phyloP scores from a whole-genome alignment of 2,888 invertebrate species.

The Deladenus siricidicola region DNA sequence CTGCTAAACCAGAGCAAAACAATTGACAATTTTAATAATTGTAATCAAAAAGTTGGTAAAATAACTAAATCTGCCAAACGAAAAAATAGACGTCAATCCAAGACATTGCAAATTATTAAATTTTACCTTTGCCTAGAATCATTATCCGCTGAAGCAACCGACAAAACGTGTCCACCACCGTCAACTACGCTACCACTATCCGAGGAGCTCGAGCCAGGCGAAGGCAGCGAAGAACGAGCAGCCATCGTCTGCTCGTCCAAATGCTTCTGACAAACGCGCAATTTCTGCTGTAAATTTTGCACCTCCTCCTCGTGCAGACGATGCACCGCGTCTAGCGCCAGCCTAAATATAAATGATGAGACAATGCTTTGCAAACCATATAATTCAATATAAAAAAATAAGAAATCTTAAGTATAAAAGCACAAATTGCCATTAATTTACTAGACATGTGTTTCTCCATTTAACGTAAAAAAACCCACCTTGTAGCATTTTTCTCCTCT shows the following conservation, averaged over 20 bases:
- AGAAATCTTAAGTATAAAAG: too few relatives aligned
- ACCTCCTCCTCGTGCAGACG: constrained; percentile 49
- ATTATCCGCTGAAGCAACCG: too few relatives aligned
- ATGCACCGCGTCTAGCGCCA: constrained; percentile 49
- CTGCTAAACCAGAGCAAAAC: constrained; percentile 6
- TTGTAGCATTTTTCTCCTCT: constrained; percentile 48
- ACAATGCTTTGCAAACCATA: too few relatives aligned
- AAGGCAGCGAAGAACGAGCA: too few relatives aligned
- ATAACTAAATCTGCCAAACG: neutral
- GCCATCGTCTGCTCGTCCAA: neutral
- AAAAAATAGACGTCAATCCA: constrained; percentile 1
- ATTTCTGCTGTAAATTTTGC: constrained; percentile 19
- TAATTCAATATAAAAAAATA: too few relatives aligned
- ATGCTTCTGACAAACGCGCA: constrained; percentile 13
- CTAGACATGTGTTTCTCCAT: neutral
- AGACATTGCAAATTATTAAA: neutral
- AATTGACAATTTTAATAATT: too few relatives aligned
- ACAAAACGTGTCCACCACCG: constrained; percentile 8
- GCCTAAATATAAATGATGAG: constrained; percentile 23
- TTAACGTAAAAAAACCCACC: constrained; percentile 13
- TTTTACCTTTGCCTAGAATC: neutral
- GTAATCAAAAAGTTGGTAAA: too few relatives aligned
- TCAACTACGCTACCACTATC: neutral
- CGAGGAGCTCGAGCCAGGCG: neutral
- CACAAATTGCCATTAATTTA: neutral